These are phyloP conservation scores for Timema cristinae DNA, from an alignment of 2,888 invertebrate species.

Conservation along the genomic window DNA sequence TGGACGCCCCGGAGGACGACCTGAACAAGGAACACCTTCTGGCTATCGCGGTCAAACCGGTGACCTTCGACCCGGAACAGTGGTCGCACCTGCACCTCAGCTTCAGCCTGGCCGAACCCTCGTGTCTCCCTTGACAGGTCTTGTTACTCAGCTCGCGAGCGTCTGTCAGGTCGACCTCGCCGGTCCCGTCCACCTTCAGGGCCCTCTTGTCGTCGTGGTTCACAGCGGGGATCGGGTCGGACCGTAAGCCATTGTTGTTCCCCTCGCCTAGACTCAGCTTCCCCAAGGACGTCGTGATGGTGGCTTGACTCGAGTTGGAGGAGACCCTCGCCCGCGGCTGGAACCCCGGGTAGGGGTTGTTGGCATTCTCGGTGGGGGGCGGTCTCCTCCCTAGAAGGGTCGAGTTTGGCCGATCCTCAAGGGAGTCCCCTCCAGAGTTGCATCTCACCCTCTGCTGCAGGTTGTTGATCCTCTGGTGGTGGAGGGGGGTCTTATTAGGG, in stretches of 20 bases:
- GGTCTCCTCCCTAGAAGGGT: not conserved
- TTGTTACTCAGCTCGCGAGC: not conserved
- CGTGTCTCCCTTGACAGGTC: not conserved
- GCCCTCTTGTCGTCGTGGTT: not conserved
- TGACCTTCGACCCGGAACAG: not conserved
- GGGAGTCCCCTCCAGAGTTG: too few species aligned
- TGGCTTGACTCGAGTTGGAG: constrained; percentile 41
- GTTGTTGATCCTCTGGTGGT: not conserved
- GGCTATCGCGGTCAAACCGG: not conserved
- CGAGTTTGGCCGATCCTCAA: not conserved
- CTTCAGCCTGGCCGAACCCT: not conserved
- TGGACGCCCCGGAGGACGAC: not conserved
- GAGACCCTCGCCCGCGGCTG: constrained; percentile 35
- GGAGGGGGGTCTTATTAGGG: constrained; percentile 30
- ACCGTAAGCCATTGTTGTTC: constrained; percentile 13
- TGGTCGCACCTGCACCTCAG: not conserved
- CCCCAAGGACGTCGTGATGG: constrained; percentile 40
- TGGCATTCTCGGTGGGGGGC: not conserved
- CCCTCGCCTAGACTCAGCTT: constrained; percentile 33
- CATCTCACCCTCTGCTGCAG: too few species aligned
- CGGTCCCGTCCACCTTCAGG: too few species aligned
- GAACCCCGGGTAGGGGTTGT: constrained; percentile 15
- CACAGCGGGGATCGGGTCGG: not conserved
- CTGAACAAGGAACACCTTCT: constrained; percentile 13
- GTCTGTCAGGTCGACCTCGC: not conserved